Evolutionary conservation across 2,113 vertebrate genomes (phyloP).

Genomic region (Rhinichthys klamathensis): DNA sequence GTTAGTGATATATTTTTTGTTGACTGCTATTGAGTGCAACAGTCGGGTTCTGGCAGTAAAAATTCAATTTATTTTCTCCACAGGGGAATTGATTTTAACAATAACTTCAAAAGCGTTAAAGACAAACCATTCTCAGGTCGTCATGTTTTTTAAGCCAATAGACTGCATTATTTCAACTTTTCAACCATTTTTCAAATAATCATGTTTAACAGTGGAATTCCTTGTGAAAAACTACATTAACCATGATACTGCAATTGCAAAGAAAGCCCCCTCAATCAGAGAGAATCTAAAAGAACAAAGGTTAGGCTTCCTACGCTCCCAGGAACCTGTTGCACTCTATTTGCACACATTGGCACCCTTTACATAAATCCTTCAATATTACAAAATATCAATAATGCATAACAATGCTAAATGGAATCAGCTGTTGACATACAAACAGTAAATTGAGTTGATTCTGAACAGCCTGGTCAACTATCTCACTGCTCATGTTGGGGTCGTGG

Average conservation of each 20-base stretch:
- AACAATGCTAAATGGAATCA: not conserved
- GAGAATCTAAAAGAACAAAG: too few relatives aligned
- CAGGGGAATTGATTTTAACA: not conserved
- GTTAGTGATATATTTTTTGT: not conserved
- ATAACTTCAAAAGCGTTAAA: not conserved
- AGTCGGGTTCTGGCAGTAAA: not conserved
- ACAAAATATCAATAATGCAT: not conserved
- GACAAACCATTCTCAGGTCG: not conserved
- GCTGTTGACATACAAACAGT: constrained; percentile 77
- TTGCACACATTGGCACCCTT: not conserved
- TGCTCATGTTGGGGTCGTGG: constrained; percentile 79
- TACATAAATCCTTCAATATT: not conserved
- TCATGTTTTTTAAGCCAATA: not conserved
- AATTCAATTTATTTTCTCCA: not conserved
- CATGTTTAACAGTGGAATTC: not conserved
- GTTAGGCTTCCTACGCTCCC: too few relatives aligned
- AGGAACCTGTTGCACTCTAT: not conserved
- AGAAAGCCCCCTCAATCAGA: not conserved
- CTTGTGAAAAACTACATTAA: not conserved
- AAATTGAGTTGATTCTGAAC: constrained; percentile 93
- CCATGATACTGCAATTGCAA: not conserved
- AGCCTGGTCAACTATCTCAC: constrained; percentile 77
- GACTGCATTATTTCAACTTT: not conserved
- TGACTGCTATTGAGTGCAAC: not conserved
- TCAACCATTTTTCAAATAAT: not conserved